Conservation (phyloP, 2,113 vertebrate genomes). For the Myrmophylax atrothorax region DNA sequence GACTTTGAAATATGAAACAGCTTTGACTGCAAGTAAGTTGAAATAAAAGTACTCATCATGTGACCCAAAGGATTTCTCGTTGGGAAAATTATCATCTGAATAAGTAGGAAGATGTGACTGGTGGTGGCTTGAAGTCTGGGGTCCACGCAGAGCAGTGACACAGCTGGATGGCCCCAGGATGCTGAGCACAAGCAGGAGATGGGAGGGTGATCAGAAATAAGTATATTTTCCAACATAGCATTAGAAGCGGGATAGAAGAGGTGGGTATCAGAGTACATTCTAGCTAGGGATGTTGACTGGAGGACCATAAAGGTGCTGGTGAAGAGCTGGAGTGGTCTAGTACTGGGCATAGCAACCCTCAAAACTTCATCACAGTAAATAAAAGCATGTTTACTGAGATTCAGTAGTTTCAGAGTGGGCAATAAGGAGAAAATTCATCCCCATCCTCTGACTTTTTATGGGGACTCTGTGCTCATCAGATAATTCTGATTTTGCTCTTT, state of each 20-base stretch:
- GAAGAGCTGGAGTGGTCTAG: not conserved
- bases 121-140: not conserved
- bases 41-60: not conserved
- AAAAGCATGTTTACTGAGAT: not conserved
- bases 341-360: not conserved
- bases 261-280: not conserved
- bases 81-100: not conserved
- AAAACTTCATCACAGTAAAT: not conserved
- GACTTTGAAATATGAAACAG: not conserved
- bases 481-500: not conserved
- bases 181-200: not conserved
- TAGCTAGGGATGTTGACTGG: not conserved
- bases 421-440: not conserved
- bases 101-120: not conserved
- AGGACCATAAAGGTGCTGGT: not conserved
- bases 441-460: not conserved
- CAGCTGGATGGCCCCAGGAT: not conserved
- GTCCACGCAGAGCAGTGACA: fast-evolving
- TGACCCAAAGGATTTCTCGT: not conserved
- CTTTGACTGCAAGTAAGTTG: not conserved
- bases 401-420: not conserved
- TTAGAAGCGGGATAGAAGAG: not conserved
- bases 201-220: not conserved
- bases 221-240: not conserved
- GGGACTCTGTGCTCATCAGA: not conserved